These are phyloP conservation scores for Pilophorus perplexus DNA, from an alignment of 2,888 invertebrate genomes.

Conservation along the genomic window DNA sequence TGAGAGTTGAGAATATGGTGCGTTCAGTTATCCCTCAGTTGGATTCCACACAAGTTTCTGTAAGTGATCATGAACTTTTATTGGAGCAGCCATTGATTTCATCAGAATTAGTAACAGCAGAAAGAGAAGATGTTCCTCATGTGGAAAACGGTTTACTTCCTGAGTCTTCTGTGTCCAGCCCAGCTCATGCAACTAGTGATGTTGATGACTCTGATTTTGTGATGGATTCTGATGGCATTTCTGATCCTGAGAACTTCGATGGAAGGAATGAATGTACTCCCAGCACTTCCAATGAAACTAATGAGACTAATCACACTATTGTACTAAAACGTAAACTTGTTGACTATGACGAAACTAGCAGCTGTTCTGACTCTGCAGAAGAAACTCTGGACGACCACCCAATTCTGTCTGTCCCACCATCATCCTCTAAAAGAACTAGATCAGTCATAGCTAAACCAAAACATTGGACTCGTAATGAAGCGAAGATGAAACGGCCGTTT, in stretches of 20 bases:
- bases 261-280: slow-evolving; percentile 8
- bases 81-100: slow-evolving; percentile 4
- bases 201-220: slow-evolving; percentile 2
- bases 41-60: slow-evolving; percentile 5
- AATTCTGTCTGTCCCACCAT: slow-evolving; percentile 5
- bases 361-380: slow-evolving; percentile 7
- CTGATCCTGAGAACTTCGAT: neutral
- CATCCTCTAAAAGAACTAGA: slow-evolving; percentile 9
- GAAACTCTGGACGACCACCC: neutral
- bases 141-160: slow-evolving; percentile 6
- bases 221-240: slow-evolving; percentile 10
- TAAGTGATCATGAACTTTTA: slow-evolving; percentile 1
- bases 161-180: neutral
- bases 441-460: slow-evolving; percentile 5
- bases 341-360: slow-evolving; percentile 10
- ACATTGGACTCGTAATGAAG: slow-evolving; percentile 6
- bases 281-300: neutral
- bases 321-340: slow-evolving; percentile 18
- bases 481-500: slow-evolving; percentile 12
- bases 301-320: slow-evolving; percentile 2
- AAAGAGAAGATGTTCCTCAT: slow-evolving; percentile 3
- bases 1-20: too few species aligned
- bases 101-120: neutral
- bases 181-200: slow-evolving; percentile 6
- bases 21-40: too few species aligned